A percentile compares a stretch with the other conserved stretches of the same genome.
phyloP scores from a whole-genome alignment of 2,888 invertebrate species.

The Alentia gelatinosa region DNA sequence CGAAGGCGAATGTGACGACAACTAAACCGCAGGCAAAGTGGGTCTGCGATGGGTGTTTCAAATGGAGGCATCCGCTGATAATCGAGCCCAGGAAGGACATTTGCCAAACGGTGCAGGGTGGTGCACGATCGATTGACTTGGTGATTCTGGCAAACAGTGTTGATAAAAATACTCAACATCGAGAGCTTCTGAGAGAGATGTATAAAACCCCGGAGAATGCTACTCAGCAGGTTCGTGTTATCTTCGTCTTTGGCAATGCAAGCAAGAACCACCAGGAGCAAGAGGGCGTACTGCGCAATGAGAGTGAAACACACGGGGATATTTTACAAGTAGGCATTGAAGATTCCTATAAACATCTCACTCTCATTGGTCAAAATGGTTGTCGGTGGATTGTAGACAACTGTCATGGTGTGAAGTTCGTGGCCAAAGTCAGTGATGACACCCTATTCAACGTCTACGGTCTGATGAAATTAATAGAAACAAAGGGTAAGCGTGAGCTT shows the following conservation, averaged over 20 bases:
- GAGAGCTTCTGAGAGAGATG: too few species aligned
- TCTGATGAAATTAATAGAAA: not conserved
- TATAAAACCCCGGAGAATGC: too few species aligned
- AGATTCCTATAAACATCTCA: not conserved
- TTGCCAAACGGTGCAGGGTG: too few species aligned
- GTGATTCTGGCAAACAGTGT: too few species aligned
- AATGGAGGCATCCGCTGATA: too few species aligned
- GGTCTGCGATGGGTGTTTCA: too few species aligned
- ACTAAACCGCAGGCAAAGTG: too few species aligned
- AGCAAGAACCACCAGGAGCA: not conserved
- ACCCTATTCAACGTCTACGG: not conserved
- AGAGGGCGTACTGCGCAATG: not conserved
- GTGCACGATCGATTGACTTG: too few species aligned
- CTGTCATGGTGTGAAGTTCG: not conserved
- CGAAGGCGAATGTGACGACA: too few species aligned
- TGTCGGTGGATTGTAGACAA: not conserved
- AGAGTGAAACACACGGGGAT: not conserved
- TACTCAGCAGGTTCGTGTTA: too few species aligned
- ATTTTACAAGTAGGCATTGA: not conserved
- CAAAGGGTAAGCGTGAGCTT: not conserved
- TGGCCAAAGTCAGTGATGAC: not conserved
- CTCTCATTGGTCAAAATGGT: not conserved
- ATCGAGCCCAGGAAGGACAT: too few species aligned
- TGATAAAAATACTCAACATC: too few species aligned
- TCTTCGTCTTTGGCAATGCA: not conserved